Conservation (phyloP, 2,888 invertebrate species). For the Diarsia dahlii region DNA sequence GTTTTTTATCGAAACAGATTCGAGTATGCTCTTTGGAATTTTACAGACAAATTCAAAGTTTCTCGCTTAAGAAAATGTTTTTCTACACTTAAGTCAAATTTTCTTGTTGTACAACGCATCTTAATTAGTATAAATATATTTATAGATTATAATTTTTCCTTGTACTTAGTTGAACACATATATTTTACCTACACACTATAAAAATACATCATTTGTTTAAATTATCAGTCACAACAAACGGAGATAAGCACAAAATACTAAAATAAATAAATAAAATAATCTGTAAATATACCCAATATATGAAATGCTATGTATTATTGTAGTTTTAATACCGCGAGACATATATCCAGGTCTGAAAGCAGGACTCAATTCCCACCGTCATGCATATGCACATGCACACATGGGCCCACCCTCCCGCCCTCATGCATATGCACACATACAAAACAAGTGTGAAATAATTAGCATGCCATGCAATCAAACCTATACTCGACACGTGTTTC, state of each 20-base stretch:
- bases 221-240: not conserved
- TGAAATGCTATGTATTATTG: too few relatives aligned
- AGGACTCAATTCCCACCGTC: too few relatives aligned
- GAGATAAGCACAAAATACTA: not conserved
- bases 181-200: not conserved
- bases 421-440: too few relatives aligned
- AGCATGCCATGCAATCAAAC: too few relatives aligned
- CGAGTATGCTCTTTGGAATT: not conserved
- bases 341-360: too few relatives aligned
- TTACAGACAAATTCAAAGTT: not conserved
- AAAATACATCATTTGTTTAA: not conserved
- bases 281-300: not conserved
- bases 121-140: not conserved
- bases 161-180: not conserved
- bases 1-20: too few relatives aligned
- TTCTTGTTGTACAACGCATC: not conserved
- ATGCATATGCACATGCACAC: too few relatives aligned
- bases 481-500: too few relatives aligned
- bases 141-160: not conserved
- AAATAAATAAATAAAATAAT: slow-evolving; percentile 23
- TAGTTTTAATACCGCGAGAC: too few relatives aligned
- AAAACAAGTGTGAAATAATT: too few relatives aligned
- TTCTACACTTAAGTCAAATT: not conserved
- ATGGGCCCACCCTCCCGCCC: too few relatives aligned
- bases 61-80: not conserved